Evolutionary conservation across 2,888 invertebrate species (phyloP).

Genomic region (Crossocerus cetratus): DNA sequence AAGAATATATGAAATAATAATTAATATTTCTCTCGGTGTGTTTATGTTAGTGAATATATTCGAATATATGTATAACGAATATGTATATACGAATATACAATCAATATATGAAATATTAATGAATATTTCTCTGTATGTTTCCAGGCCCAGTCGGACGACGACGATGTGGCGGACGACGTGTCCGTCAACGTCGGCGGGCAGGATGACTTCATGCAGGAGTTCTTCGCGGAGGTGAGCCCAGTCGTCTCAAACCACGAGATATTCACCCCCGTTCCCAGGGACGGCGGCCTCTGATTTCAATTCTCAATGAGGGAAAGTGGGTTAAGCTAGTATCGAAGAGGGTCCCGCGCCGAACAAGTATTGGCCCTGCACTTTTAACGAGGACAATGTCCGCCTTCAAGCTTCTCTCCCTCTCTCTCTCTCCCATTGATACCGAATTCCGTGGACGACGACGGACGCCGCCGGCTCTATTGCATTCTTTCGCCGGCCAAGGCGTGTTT

Average conservation of each 20-base stretch:
- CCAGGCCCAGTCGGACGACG: slow-evolving; percentile 99
- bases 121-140: slow-evolving; percentile 54
- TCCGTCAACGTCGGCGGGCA: slow-evolving; percentile 95
- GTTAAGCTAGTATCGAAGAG: slow-evolving; percentile 50
- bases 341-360: slow-evolving; percentile 27
- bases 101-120: too few species aligned
- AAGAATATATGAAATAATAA: too few species aligned
- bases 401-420: slow-evolving; percentile 10
- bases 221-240: slow-evolving; percentile 95
- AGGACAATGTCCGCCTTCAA: slow-evolving; percentile 26
- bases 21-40: too few species aligned
- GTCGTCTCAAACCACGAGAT: slow-evolving; percentile 4
- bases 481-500: not conserved
- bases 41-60: too few species aligned
- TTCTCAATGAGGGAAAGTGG: slow-evolving; percentile 48
- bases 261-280: not conserved
- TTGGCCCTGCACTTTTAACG: slow-evolving; percentile 23
- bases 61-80: too few species aligned
- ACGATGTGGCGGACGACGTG: slow-evolving; percentile 95
- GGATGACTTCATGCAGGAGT: slow-evolving; percentile 99
- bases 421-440: not conserved
- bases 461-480: not conserved
- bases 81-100: too few species aligned
- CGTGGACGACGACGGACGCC: not conserved
- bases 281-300: not conserved